phyloP scores from a whole-genome alignment of 2,797 vertebrate species.

The Hyperoplus immaculatus region DNA sequence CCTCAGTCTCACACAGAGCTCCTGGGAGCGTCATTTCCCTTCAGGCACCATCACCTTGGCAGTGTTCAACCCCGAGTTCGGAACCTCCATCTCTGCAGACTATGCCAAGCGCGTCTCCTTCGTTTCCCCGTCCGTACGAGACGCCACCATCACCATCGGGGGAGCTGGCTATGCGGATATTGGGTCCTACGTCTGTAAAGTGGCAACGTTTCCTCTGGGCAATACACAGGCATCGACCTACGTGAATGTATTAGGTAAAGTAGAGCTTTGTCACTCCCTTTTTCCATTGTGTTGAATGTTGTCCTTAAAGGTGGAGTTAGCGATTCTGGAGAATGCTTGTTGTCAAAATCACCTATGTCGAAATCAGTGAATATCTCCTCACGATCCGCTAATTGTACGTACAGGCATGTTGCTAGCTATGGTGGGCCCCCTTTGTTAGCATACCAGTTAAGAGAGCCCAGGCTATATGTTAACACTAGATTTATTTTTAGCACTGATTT shows the following conservation, averaged over 20 bases:
- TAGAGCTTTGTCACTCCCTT: slow-evolving; percentile 34
- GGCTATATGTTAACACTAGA: too few species aligned
- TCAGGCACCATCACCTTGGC: slow-evolving; percentile 91
- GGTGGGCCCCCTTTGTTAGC: too few species aligned
- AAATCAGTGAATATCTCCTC: too few species aligned
- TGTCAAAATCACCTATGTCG: too few species aligned
- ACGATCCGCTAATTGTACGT: too few species aligned
- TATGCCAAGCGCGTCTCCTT: slow-evolving; percentile 91
- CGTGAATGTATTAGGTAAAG: slow-evolving; percentile 93
- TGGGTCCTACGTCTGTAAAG: slow-evolving; percentile 95
- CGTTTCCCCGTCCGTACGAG: slow-evolving; percentile 90
- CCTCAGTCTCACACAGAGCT: slow-evolving; percentile 92
- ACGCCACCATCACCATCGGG: slow-evolving; percentile 92
- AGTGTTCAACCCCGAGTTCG: slow-evolving; percentile 93
- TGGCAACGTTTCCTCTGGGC: slow-evolving; percentile 95
- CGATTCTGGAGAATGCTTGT: too few species aligned
- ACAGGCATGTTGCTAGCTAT: too few species aligned
- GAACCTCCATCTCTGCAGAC: slow-evolving; percentile 89
- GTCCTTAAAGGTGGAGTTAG: slow-evolving; percentile 21
- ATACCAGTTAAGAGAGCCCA: too few species aligned
- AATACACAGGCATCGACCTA: slow-evolving; percentile 91
- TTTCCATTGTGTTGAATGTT: slow-evolving; percentile 19
- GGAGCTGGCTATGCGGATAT: slow-evolving; percentile 92
- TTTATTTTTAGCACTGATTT: too few species aligned
- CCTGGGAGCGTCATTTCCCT: slow-evolving; percentile 92